Percentiles rank a stretch among this genome's conserved stretches.
These are phyloP conservation scores for Lasioglossum baleicum DNA, from an alignment of 1,140 invertebrate genomes.

Conservation along the genomic window DNA sequence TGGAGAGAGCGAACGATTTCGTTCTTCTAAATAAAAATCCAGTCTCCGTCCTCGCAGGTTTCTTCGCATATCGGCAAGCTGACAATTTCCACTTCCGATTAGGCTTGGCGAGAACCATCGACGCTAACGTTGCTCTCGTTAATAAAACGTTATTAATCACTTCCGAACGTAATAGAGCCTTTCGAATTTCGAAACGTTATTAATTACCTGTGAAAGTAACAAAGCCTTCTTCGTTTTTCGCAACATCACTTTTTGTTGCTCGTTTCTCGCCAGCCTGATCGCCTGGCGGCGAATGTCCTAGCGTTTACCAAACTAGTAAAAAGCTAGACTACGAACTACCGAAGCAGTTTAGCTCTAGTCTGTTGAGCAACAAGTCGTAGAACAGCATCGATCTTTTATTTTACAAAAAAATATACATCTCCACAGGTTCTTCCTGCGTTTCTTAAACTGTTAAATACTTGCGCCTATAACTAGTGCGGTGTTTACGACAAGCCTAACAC, in stretches of 20 bases:
- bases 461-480: no score
- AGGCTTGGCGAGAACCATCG: no score
- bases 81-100: no score
- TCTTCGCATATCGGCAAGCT: background rate
- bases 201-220: no score
- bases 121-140: no score
- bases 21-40: background rate
- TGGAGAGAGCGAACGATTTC: background rate
- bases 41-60: background rate
- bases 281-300: background rate
- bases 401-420: constrained; percentile 38
- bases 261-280: no score
- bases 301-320: background rate
- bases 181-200: no score
- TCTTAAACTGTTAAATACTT: background rate
- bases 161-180: no score
- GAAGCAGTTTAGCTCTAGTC: background rate
- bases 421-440: background rate
- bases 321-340: background rate
- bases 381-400: background rate
- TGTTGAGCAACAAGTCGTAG: background rate
- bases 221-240: no score
- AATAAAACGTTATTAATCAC: no score
- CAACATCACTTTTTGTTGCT: no score
- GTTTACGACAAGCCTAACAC: background rate